Base-by-base conservation (phyloP, 2,888 invertebrate genomes). In the Boloria selene region DNA sequence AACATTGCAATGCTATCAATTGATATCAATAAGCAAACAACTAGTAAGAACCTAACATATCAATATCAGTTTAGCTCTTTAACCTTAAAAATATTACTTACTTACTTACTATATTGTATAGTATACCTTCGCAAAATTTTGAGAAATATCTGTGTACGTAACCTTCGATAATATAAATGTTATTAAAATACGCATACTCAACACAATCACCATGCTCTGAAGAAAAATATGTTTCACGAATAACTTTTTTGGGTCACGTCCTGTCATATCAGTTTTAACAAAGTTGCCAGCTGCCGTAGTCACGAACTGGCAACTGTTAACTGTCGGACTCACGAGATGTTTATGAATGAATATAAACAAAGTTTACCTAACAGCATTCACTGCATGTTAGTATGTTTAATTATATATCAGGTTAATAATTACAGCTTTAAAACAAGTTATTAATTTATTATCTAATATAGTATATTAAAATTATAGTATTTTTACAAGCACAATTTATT, bases 181-280 rank as follows among this genome's bases (percentile, higher is more conserved):
- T 38, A 3, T 1, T 38, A 0, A 31, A 31, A 31, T 31, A 31
- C 31, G 7, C 31, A 7, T 10, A 31, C 31, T 14, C 17, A 49
- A 5, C 16, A 13, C 58, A 17, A 59, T 31, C 26, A 3, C 10
- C 2, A 50, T 17, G 26, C 10, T 18, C 7, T 26, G 13, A n/a
- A 16, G 4, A 49, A 59, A 59, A 59, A 59, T 59, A 38, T 16
- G 31, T 31, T 59, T 59, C 49, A 59, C 38, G 17, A 59, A 59
- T 50, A 50, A 59, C 59, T 59, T 59, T 59, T 59, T 50, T 38
- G 49, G 59, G 49, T 38, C 26, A 59, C 49, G 59, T 59, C 38
- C 49, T 59, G 59, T 59, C 59, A 59, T 59, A 59, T 59, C 59
- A 59, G 59, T 59, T 59, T 59, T 58, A 50, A 59, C 59, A 59